A percentile compares a stretch with the other conserved stretches of the same genome.
These are phyloP conservation scores for Trichogramma dendrolimi DNA, from an alignment of 2,888 invertebrate genomes.

Conservation along the genomic window DNA sequence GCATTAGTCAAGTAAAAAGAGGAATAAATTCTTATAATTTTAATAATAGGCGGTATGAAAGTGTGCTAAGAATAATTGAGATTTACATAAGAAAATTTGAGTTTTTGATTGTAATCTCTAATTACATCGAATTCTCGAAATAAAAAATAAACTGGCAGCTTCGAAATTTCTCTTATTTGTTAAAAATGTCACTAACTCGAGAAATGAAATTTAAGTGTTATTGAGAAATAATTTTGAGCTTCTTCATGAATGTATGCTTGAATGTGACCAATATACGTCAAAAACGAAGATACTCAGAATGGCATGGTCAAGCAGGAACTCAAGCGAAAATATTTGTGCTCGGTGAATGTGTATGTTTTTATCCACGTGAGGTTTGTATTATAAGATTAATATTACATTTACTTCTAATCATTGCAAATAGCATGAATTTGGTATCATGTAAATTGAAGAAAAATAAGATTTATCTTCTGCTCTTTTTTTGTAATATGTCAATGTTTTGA, in stretches of 20 bases:
- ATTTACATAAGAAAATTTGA: slow-evolving; percentile 16
- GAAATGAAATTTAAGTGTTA: slow-evolving; percentile 10
- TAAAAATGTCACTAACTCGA: slow-evolving; percentile 9
- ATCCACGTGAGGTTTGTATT: slow-evolving; percentile 45
- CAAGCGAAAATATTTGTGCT: slow-evolving; percentile 40
- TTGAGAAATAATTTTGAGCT: neutral
- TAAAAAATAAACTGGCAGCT: slow-evolving; percentile 18
- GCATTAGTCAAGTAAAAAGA: neutral
- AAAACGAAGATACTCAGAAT: slow-evolving; percentile 38
- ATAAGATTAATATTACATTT: slow-evolving; percentile 42
- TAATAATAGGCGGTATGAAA: neutral
- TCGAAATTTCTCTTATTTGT: neutral
- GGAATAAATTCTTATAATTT: too few relatives aligned
- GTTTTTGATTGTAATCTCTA: slow-evolving; percentile 15
- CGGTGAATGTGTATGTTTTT: slow-evolving; percentile 49
- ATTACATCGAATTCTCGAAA: slow-evolving; percentile 12
- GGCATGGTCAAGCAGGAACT: slow-evolving; percentile 45
- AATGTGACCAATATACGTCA: slow-evolving; percentile 13
- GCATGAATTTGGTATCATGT: slow-evolving; percentile 38
- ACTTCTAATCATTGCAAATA: slow-evolving; percentile 35
- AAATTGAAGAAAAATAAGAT: slow-evolving; percentile 36
- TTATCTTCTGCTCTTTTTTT: slow-evolving; percentile 20
- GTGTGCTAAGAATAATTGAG: slow-evolving; percentile 8
- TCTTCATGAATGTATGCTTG: slow-evolving; percentile 12
- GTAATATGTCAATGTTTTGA: neutral